Conservation (phyloP, 2,113 vertebrate species). For the Sterna hirundo region DNA sequence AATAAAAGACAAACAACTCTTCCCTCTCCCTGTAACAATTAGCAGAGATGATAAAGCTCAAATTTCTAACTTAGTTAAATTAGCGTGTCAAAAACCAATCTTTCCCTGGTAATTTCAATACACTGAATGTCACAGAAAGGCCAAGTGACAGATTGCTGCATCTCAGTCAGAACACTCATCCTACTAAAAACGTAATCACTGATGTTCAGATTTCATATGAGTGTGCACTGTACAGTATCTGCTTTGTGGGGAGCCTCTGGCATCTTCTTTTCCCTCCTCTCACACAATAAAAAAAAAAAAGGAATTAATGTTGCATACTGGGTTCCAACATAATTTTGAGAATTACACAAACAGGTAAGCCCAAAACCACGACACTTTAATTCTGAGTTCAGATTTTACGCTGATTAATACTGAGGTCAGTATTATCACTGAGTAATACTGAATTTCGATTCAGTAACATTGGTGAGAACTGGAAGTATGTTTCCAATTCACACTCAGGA, state of each 20-base stretch:
- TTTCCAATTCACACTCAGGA: neutral
- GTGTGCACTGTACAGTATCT: constrained; percentile 54
- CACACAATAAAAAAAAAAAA: neutral
- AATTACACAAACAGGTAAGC: neutral
- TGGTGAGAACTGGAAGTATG: neutral
- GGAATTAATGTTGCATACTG: neutral
- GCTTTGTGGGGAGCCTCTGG: constrained; percentile 35
- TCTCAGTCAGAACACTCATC: constrained; percentile 77
- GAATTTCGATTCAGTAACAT: rapidly evolving
- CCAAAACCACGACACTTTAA: neutral
- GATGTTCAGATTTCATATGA: constrained; percentile 57
- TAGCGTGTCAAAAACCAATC: constrained; percentile 76
- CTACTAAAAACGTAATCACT: constrained; percentile 63
- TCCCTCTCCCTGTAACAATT: constrained; percentile 27
- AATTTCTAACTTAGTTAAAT: constrained; percentile 74
- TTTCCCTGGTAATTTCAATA: constrained; percentile 76
- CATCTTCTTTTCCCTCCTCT: neutral
- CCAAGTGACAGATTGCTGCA: constrained; percentile 81
- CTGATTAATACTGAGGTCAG: neutral
- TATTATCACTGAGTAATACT: neutral
- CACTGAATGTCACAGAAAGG: constrained; percentile 82
- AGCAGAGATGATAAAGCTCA: constrained; percentile 74
- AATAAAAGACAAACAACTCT: constrained; percentile 3
- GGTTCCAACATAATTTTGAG: neutral
- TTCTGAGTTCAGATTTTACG: neutral